Evolutionary conservation across 2,113 vertebrate species (phyloP).

Genomic region (Aepyceros melampus): DNA sequence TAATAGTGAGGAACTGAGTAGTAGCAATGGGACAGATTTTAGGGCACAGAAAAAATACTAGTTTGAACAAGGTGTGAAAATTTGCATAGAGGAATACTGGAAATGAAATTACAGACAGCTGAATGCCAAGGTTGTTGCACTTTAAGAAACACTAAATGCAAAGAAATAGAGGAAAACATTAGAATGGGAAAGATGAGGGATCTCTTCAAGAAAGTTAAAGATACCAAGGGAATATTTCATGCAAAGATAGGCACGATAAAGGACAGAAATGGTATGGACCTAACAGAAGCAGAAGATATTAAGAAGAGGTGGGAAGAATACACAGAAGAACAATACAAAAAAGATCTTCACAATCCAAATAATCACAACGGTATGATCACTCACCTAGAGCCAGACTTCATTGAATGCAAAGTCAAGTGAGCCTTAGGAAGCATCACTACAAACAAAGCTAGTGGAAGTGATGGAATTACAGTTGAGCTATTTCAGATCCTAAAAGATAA

Average conservation of each 20-base stretch:
- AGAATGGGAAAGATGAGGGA: not conserved
- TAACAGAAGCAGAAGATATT: not conserved
- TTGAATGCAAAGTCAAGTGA: not conserved
- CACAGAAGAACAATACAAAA: not conserved
- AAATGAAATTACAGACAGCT: not conserved
- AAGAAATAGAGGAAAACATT: not conserved
- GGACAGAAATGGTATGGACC: not conserved
- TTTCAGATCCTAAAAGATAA: not conserved
- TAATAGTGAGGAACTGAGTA: not conserved
- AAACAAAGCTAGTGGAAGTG: not conserved
- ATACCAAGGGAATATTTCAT: not conserved
- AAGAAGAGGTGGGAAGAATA: not conserved
- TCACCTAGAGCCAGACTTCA: not conserved
- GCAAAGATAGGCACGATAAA: not conserved
- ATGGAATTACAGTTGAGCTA: not conserved
- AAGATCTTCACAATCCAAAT: not conserved
- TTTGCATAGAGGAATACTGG: not conserved
- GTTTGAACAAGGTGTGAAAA: not conserved
- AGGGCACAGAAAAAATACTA: not conserved
- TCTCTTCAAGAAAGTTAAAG: not conserved
- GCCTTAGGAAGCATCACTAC: not conserved
- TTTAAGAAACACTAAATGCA: not conserved
- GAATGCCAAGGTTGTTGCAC: not conserved
- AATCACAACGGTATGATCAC: not conserved
- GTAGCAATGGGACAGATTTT: not conserved